Evolutionary conservation across 2,888 invertebrate species (phyloP), one percentile per base, ranked within the genome.

Genomic region (Clunio marinus): DNA sequence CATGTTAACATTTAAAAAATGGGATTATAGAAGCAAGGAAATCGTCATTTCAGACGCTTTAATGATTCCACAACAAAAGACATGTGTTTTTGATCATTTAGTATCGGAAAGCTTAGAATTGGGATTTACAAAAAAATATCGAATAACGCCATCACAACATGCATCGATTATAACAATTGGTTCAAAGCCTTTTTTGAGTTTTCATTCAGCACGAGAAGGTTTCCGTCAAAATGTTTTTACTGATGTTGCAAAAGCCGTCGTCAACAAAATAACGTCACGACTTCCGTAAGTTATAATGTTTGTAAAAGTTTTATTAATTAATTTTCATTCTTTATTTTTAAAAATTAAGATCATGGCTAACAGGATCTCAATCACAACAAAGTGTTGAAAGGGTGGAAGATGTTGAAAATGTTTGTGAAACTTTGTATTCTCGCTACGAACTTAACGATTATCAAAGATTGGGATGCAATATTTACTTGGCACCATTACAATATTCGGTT

Each of bases 161-260:
- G 87, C 86, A 20, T 80, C 92, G 60, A 86, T 93, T 37, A 77
- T 93, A 46, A 88, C 88, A 8, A 86, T 86, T 7, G 96, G 96
- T 0, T 83, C 85, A 4, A 86, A 88, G 70, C 96, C 96, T 0
- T 96, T 88, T 78, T 76, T 93, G 69, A 93, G 91, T 1, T 94
- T 93, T 78, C 94, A 93, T 78, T 91, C 89, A 78, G 93, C 93
- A 4, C 81, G 93, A 67, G 96, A 96, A 83, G 95, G 94, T 22
- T 88, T 88, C 67, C 82, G 88, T 17, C 89, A 89, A 28, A 91
- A 91, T 0, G 84, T 89, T 13, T 80, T 96, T 13, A 88, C 91
- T 63, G 95, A 96, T 76, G 93, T 96, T n/a, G 95, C 95, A 0
- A 88, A 91, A 76, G 94, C 92, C 67, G 91, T 96, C 62, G 94